Percentiles rank a stretch among this genome's conserved stretches.
These are phyloP conservation scores for Epirrhoe tristata DNA, from an alignment of 2,888 invertebrate genomes.

Conservation along the genomic window DNA sequence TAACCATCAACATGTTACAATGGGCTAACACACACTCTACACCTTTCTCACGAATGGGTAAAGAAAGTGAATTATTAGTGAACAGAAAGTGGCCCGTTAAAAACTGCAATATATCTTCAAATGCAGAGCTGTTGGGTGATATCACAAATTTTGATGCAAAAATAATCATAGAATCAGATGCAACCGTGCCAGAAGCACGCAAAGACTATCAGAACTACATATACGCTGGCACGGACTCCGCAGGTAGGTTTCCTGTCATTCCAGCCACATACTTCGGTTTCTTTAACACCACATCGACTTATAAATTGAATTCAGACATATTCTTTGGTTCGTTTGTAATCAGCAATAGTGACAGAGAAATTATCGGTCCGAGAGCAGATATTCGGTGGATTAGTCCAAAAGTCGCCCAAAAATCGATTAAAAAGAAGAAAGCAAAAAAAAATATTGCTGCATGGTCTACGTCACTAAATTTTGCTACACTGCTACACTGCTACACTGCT, in stretches of 20 bases:
- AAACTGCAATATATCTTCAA: constrained; percentile 63
- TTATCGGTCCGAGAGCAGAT: constrained; percentile 53
- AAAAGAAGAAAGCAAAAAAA: constrained; percentile 33
- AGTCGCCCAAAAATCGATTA: constrained; percentile 36
- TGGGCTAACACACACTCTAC: constrained; percentile 58
- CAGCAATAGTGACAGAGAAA: constrained; percentile 47
- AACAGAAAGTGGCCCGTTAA: constrained; percentile 55
- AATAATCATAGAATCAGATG: not conserved
- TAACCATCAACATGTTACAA: constrained; percentile 23
- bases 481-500: too few relatives aligned
- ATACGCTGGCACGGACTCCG: constrained; percentile 60
- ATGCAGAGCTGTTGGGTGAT: constrained; percentile 49
- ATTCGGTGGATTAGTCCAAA: constrained; percentile 53
- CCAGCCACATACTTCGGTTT: constrained; percentile 49
- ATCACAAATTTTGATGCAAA: constrained; percentile 57
- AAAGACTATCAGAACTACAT: constrained; percentile 60
- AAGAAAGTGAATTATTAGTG: constrained; percentile 56
- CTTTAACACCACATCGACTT: constrained; percentile 70
- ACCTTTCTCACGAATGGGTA: constrained; percentile 51
- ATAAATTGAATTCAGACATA: constrained; percentile 57
- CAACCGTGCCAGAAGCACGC: constrained; percentile 50
- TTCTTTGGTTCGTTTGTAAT: constrained; percentile 60
- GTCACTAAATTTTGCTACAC: constrained; percentile 40
- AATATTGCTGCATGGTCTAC: constrained; percentile 59
- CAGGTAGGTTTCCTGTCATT: constrained; percentile 59